A percentile compares a stretch with the other conserved stretches of the same genome.
phyloP scores from a whole-genome alignment of 2,113 vertebrate species.

The Pedionomus torquatus region DNA sequence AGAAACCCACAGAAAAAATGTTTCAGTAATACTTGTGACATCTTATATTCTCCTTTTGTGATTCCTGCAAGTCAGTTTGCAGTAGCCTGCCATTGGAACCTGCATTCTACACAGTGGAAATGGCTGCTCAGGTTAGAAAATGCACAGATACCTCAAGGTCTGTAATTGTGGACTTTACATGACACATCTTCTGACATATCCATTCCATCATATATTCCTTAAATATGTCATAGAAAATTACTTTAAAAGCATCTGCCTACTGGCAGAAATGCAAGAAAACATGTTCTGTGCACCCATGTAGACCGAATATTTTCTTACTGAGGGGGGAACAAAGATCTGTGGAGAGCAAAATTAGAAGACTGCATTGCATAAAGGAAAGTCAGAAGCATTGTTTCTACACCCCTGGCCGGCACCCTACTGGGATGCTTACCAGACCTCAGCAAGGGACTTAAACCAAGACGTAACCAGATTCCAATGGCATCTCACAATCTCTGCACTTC shows the following conservation, averaged over 20 bases:
- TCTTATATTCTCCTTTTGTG: background rate
- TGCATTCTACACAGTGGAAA: background rate
- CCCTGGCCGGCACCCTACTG: background rate
- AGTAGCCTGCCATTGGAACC: background rate
- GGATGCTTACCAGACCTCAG: background rate
- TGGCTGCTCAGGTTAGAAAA: background rate
- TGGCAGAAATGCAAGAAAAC: background rate
- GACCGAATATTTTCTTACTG: background rate
- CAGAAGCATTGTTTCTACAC: background rate
- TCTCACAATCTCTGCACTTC: background rate
- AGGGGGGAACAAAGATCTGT: background rate
- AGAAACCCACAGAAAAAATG: background rate
- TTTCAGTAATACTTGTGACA: background rate
- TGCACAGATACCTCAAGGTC: background rate
- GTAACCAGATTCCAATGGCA: background rate
- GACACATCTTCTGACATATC: background rate
- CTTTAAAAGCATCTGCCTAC: background rate
- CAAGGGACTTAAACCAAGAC: background rate
- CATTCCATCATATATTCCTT: background rate
- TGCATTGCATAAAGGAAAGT: background rate
- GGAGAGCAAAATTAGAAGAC: background rate
- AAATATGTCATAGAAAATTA: background rate
- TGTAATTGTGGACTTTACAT: background rate
- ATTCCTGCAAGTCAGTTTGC: background rate
- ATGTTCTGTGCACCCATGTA: background rate